These are phyloP conservation scores for Coelinius sp. DNA, from an alignment of 2,888 invertebrate species.

Conservation along the genomic window DNA sequence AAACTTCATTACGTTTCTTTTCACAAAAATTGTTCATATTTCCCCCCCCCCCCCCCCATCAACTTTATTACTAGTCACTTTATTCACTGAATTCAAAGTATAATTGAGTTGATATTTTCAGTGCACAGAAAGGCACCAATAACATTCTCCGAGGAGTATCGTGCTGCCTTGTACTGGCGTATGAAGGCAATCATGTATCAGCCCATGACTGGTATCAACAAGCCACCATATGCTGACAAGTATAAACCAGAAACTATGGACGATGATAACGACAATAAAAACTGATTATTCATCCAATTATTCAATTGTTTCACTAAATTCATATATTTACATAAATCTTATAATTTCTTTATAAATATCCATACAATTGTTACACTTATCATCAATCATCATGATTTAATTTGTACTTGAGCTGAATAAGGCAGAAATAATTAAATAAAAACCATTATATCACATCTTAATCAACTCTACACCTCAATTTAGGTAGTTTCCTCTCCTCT, in stretches of 20 bases:
- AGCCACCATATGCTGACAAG: slow-evolving; percentile 47
- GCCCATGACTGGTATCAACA: slow-evolving; percentile 46
- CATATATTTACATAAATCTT: slow-evolving; percentile 27
- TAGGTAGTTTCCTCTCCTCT: neutral
- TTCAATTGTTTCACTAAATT: slow-evolving; percentile 12
- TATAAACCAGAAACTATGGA: slow-evolving; percentile 31
- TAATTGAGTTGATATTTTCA: slow-evolving; percentile 7
- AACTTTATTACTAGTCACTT: neutral
- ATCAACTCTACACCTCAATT: neutral
- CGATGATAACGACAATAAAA: neutral
- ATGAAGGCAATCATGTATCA: slow-evolving; percentile 47
- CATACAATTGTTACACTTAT: neutral
- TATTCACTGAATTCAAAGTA: neutral
- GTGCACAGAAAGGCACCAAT: slow-evolving; percentile 5
- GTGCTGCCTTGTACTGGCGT: slow-evolving; percentile 52
- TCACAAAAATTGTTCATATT: slow-evolving; percentile 7
- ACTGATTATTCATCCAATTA: neutral
- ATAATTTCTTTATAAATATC: neutral
- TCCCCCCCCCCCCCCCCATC: neutral
- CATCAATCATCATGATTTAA: neutral
- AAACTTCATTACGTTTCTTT: neutral
- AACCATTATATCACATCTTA: neutral
- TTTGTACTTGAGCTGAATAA: neutral
- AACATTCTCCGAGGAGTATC: slow-evolving; percentile 38
- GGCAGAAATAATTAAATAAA: neutral